phyloP scores from a whole-genome alignment of 2,797 vertebrate genomes.

The Pelobates cultripes region DNA sequence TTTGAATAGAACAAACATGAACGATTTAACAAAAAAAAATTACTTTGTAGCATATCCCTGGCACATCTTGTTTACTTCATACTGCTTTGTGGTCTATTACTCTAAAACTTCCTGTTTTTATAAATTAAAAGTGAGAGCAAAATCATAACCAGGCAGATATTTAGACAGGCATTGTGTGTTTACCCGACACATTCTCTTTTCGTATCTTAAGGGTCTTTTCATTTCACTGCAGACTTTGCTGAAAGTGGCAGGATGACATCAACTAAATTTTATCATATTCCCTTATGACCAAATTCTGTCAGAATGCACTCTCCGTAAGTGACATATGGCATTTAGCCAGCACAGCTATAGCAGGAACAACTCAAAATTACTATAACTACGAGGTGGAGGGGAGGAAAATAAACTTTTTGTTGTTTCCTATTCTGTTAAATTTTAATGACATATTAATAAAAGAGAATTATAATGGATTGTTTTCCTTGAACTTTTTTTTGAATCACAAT shows the following conservation, averaged over 20 bases:
- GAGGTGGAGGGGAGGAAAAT: slow-evolving; percentile 1
- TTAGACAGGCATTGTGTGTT: slow-evolving; percentile 62
- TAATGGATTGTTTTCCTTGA: background rate
- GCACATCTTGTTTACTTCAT: background rate
- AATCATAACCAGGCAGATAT: slow-evolving; percentile 29
- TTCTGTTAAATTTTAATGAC: slow-evolving; percentile 20
- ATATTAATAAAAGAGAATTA: slow-evolving; percentile 37
- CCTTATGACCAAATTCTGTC: slow-evolving; percentile 51
- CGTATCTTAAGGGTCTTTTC: slow-evolving; percentile 58
- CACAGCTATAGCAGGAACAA: slow-evolving; percentile 20
- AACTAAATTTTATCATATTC: slow-evolving; percentile 49
- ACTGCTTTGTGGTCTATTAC: background rate
- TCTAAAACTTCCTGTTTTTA: slow-evolving; percentile 9
- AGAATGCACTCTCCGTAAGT: slow-evolving; percentile 29
- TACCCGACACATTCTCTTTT: slow-evolving; percentile 55
- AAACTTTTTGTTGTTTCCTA: slow-evolving; percentile 31
- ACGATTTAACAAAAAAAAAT: background rate
- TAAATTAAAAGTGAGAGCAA: slow-evolving; percentile 63
- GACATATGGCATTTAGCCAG: slow-evolving; percentile 52
- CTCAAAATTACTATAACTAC: slow-evolving; percentile 26
- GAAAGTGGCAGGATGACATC: slow-evolving; percentile 49
- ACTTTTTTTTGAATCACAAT: slow-evolving; percentile 26
- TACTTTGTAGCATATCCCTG: background rate
- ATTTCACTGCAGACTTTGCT: slow-evolving; percentile 49
- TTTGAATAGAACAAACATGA: background rate